A percentile compares a stretch with the other conserved stretches of the same genome.
Evolutionary conservation across 2,888 invertebrate species (phyloP).

Genomic region (Epistrophella euchroma): DNA sequence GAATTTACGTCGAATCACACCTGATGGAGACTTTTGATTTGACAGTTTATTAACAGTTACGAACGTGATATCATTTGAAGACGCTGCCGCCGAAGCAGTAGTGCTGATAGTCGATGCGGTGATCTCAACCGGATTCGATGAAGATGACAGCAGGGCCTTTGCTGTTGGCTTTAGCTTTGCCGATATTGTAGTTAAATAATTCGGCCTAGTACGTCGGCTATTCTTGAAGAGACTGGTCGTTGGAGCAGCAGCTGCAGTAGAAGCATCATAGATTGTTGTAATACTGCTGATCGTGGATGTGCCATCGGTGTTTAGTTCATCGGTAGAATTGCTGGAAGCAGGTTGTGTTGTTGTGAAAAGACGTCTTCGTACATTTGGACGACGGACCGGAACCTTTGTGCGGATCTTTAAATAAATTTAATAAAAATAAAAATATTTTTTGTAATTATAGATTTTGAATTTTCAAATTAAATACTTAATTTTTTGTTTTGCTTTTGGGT

Average conservation of each 20-base stretch:
- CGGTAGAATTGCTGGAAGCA: conserved; percentile 55
- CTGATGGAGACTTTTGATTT: conserved; percentile 68
- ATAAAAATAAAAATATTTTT: conserved; percentile 11
- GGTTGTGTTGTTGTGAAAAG: conserved; percentile 64
- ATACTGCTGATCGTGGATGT: conserved; percentile 52
- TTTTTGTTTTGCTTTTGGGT: conserved; percentile 56
- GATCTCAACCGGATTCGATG: conserved; percentile 72
- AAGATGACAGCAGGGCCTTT: conserved; percentile 56
- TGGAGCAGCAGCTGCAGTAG: conserved; percentile 25
- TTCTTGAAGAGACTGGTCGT: conserved; percentile 69
- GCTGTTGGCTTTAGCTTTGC: conserved; percentile 65
- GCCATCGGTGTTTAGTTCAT: conserved; percentile 60
- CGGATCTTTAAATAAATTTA: conserved; percentile 60
- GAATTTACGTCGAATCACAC: conserved; percentile 66
- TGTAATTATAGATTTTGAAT: not conserved
- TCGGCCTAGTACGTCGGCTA: conserved; percentile 69
- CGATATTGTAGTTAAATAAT: conserved; percentile 62
- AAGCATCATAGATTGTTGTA: conserved; percentile 50
- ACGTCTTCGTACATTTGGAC: conserved; percentile 63
- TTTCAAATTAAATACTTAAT: not conserved
- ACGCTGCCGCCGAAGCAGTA: conserved; percentile 70
- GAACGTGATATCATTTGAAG: conserved; percentile 78
- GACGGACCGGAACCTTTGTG: conserved; percentile 50
- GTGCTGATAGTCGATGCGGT: conserved; percentile 37
- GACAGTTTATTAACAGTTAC: conserved; percentile 71